Percentiles rank a stretch among this genome's conserved stretches.
These are phyloP conservation scores for Charanyca ferruginea DNA, from an alignment of 2,888 invertebrate genomes.

Conservation along the genomic window DNA sequence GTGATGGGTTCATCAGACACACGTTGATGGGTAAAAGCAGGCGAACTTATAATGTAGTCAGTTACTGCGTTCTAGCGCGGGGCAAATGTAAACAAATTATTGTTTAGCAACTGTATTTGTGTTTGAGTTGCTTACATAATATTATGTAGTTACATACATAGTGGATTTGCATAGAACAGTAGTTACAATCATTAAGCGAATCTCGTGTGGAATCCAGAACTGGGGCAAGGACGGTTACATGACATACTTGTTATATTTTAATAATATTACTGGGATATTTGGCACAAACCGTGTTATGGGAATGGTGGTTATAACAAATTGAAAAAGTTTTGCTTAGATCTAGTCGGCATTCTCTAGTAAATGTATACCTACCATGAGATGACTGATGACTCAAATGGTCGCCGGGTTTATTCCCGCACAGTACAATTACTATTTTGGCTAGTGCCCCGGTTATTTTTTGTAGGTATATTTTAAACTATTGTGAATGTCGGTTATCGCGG, in stretches of 20 bases:
- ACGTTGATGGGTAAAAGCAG: slow-evolving; percentile 25
- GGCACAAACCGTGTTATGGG: not conserved
- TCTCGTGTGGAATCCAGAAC: slow-evolving; percentile 29
- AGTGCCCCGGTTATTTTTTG: no score
- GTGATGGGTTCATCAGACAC: slow-evolving; percentile 7
- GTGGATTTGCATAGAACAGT: slow-evolving; percentile 41
- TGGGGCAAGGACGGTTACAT: slow-evolving; percentile 20
- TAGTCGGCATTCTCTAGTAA: not conserved
- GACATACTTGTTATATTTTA: slow-evolving; percentile 14
- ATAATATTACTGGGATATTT: slow-evolving; percentile 14
- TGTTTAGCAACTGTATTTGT: slow-evolving; percentile 49
- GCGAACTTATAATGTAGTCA: slow-evolving; percentile 36
- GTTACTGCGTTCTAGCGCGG: slow-evolving; percentile 18
- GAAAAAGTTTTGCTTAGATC: not conserved
- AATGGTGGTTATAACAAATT: not conserved
- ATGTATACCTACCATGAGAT: not conserved
- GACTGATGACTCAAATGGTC: not conserved
- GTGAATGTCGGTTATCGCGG: no score
- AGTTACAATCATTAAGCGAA: slow-evolving; percentile 38
- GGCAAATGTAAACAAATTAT: slow-evolving; percentile 56
- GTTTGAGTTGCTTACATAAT: slow-evolving; percentile 22
- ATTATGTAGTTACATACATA: not conserved
- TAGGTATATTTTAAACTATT: no score
- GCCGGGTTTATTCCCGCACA: no score
- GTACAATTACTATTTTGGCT: no score